A percentile compares a stretch with the other conserved stretches of the same genome.
Evolutionary conservation across 2,797 vertebrate species (phyloP).

Genomic region (Emydoidea blandingii): DNA sequence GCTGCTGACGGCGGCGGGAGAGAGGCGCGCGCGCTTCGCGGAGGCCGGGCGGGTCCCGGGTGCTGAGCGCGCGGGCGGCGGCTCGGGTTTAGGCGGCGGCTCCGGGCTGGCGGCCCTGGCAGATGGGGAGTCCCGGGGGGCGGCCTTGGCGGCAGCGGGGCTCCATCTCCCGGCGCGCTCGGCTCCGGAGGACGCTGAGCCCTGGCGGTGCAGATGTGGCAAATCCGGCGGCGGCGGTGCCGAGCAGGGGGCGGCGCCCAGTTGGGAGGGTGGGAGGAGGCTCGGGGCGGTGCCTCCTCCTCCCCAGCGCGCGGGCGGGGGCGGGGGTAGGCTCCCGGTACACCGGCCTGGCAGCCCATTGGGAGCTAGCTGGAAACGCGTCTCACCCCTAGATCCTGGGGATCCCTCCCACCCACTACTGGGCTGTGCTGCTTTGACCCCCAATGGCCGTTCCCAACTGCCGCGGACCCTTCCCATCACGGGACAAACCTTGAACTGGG

Average conservation of each 20-base stretch:
- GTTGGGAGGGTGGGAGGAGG: neutral
- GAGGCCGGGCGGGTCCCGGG: neutral
- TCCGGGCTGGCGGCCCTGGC: slow-evolving; percentile 15
- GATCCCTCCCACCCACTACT: no score
- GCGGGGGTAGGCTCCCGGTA: rapidly evolving
- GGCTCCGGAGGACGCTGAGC: neutral
- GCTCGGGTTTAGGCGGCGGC: neutral
- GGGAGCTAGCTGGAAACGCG: no score
- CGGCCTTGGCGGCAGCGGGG: neutral
- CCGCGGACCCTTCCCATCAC: neutral
- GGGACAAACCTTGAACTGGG: no score
- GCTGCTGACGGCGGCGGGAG: slow-evolving; percentile 3
- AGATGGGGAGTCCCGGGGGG: neutral
- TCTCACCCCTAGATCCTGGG: no score
- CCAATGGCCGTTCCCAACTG: neutral
- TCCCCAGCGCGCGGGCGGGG: no score
- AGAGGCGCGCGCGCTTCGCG: neutral
- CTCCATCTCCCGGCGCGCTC: slow-evolving; percentile 39
- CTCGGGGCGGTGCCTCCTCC: neutral
- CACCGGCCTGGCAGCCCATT: no score
- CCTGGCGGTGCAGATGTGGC: slow-evolving; percentile 36
- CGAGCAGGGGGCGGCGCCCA: neutral
- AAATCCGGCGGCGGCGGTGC: neutral
- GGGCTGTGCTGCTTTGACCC: neutral
- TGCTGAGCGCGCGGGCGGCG: neutral